Evolutionary conservation across 1,140 invertebrate genomes (phyloP), one percentile per base, ranked within the genome.

Genomic region (Battus philenor): DNA sequence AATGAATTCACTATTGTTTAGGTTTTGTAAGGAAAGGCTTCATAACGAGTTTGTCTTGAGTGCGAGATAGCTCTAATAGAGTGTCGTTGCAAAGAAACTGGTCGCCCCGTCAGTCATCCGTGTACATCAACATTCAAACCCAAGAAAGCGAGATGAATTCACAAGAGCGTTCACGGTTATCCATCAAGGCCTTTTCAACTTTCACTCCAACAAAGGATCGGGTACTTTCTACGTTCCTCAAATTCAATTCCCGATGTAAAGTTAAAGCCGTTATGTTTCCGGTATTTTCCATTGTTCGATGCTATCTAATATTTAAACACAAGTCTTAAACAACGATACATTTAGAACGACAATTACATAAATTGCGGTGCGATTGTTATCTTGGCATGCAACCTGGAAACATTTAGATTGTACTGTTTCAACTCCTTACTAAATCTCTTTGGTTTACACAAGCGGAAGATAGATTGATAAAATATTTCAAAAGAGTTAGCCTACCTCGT

Each of bases 131-230:
- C 17, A 47, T 36, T 11, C 20, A 31, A 47, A 24, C 6, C 57
- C 58, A 63, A 54, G 59, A 73, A 60, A 72, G 63, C 59, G 53
- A 50, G 44, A 58, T 59, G 50, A 48, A 52, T 51, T 27, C 22
- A 51, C 48, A 44, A 47, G 43, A 39, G 47, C 44, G 46, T 47
- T 17, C 31, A 49, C 50, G 48, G 50, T 27, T 47, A 56, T 67
- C 55, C 52, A 66, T 72, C 68, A 65, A 54, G 52, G 44, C 27
- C 44, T 32, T 17, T 50, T 47, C 9, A 10, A 67, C 76, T 77
- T 80, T 77, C 72, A 63, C 71, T 52, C 26, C 44, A 36, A 76
- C 72, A 82, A 82, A 79, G 75, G 75, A 79, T 69, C 51, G 29
- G 36, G 50, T 22, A 48, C 71, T 80, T 77, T 80, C 73, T 77